These are phyloP conservation scores for Panulirus ornatus DNA, from an alignment of 1,140 invertebrate species.

Conservation along the genomic window DNA sequence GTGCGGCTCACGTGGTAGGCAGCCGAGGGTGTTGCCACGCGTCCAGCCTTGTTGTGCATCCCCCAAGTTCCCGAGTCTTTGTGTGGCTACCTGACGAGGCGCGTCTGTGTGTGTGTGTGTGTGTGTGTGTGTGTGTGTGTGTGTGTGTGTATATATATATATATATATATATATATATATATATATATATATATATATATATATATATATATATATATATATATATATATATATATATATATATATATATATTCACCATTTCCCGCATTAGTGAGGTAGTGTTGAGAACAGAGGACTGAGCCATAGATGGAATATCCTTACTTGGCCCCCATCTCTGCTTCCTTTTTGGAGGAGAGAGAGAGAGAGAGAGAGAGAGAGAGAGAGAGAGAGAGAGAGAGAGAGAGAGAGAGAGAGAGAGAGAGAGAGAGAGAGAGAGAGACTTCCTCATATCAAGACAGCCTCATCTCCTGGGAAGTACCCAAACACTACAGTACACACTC, in stretches of 20 bases:
- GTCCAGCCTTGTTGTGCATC: background rate
- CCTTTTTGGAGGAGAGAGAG: background rate
- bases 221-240: too few relatives aligned
- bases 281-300: too few relatives aligned
- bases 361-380: slow-evolving; percentile 27
- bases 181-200: too few relatives aligned
- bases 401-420: slow-evolving; percentile 17
- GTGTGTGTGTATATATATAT: too few relatives aligned
- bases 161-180: too few relatives aligned
- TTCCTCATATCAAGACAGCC: too few relatives aligned
- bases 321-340: background rate
- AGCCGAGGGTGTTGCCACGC: background rate
- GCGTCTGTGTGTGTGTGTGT: background rate
- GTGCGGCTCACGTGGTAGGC: background rate
- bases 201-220: too few relatives aligned
- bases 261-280: too few relatives aligned
- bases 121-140: background rate
- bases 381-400: slow-evolving; percentile 17
- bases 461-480: background rate
- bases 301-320: too few relatives aligned
- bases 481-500: background rate
- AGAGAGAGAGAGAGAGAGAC: slow-evolving; percentile 18
- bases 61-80: background rate
- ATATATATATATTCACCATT: too few relatives aligned
- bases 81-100: too few relatives aligned